Percentiles rank a stretch among this genome's conserved stretches.
Conservation (phyloP, 2,113 vertebrate genomes). For the Misgurnus anguillicaudatus region DNA sequence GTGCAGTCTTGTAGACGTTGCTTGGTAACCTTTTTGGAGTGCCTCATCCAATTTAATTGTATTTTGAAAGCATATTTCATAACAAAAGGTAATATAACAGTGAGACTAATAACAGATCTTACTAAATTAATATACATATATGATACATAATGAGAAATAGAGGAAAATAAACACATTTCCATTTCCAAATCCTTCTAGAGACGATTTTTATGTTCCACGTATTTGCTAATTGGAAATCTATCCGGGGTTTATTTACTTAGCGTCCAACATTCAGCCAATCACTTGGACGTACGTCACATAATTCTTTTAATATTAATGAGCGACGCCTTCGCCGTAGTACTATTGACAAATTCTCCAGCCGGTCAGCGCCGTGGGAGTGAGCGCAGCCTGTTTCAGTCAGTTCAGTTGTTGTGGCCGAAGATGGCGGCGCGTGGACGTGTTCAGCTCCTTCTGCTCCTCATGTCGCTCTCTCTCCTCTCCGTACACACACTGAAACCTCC, state of each 20-base stretch:
- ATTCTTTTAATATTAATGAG: constrained; percentile 9
- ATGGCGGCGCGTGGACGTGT: constrained; percentile 75
- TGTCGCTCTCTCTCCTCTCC: constrained; percentile 54
- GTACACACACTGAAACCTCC: constrained; percentile 52
- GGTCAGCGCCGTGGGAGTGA: constrained; percentile 21
- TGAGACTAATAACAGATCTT: too few species aligned
- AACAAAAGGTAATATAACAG: too few species aligned
- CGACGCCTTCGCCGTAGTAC: neutral
- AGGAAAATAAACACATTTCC: too few species aligned
- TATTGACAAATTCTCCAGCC: neutral
- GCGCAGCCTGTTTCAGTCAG: neutral
- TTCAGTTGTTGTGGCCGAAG: constrained; percentile 65
- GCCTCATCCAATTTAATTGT: neutral
- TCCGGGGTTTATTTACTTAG: neutral
- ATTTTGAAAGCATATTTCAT: too few species aligned
- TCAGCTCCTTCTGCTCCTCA: constrained; percentile 63
- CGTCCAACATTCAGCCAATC: neutral
- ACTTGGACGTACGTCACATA: neutral
- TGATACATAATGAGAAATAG: neutral
- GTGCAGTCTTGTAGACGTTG: neutral
- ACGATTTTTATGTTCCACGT: too few species aligned
- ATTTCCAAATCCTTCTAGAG: too few species aligned
- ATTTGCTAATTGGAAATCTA: neutral
- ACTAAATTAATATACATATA: neutral
- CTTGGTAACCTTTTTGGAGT: neutral